Conservation (phyloP, 2,888 invertebrate species). For the Pantelozetes paolii region DNA sequence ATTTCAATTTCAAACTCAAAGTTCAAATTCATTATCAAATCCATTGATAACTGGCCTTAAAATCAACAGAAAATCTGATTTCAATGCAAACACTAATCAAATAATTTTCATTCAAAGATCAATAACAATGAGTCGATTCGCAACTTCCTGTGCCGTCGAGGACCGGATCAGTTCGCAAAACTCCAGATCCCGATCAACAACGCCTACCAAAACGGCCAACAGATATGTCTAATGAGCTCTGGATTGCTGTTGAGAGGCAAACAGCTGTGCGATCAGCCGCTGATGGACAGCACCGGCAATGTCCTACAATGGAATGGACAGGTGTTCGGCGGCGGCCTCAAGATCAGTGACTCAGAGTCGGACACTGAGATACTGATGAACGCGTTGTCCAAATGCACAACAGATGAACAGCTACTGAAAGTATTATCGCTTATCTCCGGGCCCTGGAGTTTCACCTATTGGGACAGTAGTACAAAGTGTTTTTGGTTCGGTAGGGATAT, state of each 20-base stretch:
- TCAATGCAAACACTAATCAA: neutral
- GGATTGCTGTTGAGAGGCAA: slow-evolving; percentile 21
- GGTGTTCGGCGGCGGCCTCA: slow-evolving; percentile 25
- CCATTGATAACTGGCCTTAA: too few species aligned
- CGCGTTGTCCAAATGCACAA: neutral
- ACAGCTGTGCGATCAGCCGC: slow-evolving; percentile 26
- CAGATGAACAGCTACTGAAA: slow-evolving; percentile 5
- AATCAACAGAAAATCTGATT: neutral
- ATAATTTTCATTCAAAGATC: slow-evolving; percentile 17
- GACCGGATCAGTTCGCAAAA: slow-evolving; percentile 38
- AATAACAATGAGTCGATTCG: slow-evolving; percentile 36
- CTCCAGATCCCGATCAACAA: slow-evolving; percentile 9
- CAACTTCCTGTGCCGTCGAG: slow-evolving; percentile 36
- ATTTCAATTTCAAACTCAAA: too few species aligned
- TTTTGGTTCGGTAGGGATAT: slow-evolving; percentile 80
- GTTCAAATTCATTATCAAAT: too few species aligned
- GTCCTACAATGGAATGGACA: slow-evolving; percentile 41
- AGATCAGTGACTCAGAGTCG: slow-evolving; percentile 16
- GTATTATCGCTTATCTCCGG: slow-evolving; percentile 61
- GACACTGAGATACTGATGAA: slow-evolving; percentile 36
- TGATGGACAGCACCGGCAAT: slow-evolving; percentile 2
- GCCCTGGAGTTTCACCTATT: slow-evolving; percentile 78
- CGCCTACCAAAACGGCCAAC: neutral
- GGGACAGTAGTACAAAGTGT: slow-evolving; percentile 52
- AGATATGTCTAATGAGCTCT: slow-evolving; percentile 31